Conservation (phyloP, 1,140 invertebrate species). For the Trichonephila clavipes region DNA sequence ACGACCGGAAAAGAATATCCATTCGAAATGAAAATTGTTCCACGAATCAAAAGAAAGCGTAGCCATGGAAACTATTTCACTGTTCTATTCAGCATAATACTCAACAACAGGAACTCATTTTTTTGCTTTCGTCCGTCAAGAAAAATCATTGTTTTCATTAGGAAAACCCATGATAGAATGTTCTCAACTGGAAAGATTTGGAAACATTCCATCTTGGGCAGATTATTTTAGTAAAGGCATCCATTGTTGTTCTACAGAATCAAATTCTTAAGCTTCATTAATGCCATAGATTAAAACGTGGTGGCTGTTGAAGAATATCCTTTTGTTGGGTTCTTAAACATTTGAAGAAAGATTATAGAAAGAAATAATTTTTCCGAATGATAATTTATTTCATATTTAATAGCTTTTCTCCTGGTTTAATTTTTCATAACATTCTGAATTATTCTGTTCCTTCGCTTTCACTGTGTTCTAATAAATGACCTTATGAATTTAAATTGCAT, state of each 20-base stretch:
- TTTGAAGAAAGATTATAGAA: too few species aligned
- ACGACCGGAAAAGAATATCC: neutral
- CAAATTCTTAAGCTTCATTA: constrained; percentile 22
- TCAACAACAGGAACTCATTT: constrained; percentile 19
- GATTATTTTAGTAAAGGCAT: neutral
- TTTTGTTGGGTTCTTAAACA: neutral
- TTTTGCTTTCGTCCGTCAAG: neutral
- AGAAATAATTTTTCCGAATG: too few species aligned
- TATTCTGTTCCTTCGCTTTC: too few species aligned
- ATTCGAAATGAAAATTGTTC: neutral
- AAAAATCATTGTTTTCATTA: constrained; percentile 42
- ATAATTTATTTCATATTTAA: too few species aligned
- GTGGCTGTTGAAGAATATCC: neutral
- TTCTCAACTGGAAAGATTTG: neutral
- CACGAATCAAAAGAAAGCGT: neutral
- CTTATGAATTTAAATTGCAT: too few species aligned
- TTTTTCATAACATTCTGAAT: too few species aligned
- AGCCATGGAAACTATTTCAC: neutral
- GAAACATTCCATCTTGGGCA: neutral
- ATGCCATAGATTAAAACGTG: neutral
- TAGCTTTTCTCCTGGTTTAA: too few species aligned
- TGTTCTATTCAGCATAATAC: neutral
- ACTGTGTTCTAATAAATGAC: too few species aligned
- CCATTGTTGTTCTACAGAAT: constrained; percentile 5
- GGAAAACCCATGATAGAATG: constrained; percentile 9